Base-by-base conservation (phyloP, 2,888 invertebrate species). In the Lumbricus terrestris region DNA sequence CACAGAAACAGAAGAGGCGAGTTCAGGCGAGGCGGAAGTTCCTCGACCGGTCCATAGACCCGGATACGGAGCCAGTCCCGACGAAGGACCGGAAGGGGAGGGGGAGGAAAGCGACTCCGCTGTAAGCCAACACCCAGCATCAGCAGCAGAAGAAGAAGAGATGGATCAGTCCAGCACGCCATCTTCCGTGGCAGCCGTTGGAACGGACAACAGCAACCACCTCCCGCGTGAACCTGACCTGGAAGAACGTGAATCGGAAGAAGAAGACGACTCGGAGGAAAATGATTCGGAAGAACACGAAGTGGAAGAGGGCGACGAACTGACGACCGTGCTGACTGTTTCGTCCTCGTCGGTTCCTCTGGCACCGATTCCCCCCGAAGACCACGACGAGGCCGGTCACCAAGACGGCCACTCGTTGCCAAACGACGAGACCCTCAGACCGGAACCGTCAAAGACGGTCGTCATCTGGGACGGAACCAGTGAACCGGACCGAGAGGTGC, bases 41-140 rank as follows among this genome's bases (percentile, higher is more conserved):
- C 69, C 29, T 0, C 29, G n/a, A 1, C 29, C n/a, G n/a, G 29
- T 8, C n/a, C 0, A 0, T 0, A 29, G n/a, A 0, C 29, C 13
- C 8, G 69, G 29, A 15, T n/a, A 69, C 69, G 69, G 11, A 69
- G 4, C 8, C n/a, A 69, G 29, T 69, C n/a, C 69, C 1, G n/a
- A 69, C 54, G 54, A 29, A 54, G 23, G 54, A 54, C n/a, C n/a
- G n/a, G 47, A 47, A 18, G 47, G 23, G 23, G n/a, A 69, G 69
- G 69, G n/a, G 13, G 47, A 47, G 18, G 47, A 47, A 6, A 47
- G 23, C 47, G 20, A 47, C 20, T 20, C 47, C 47, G 20, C 23
- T 18, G 47, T 47, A 1, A 47, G 47, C 23, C 69, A 54, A 54
- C 23, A 29, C 29, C 54, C 4, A 47, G 47, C 20, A 20, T 23